Evolutionary conservation across 2,113 vertebrate species (phyloP), one percentile per base, ranked within the genome.

Genomic region (Boleophthalmus pectinirostris): DNA sequence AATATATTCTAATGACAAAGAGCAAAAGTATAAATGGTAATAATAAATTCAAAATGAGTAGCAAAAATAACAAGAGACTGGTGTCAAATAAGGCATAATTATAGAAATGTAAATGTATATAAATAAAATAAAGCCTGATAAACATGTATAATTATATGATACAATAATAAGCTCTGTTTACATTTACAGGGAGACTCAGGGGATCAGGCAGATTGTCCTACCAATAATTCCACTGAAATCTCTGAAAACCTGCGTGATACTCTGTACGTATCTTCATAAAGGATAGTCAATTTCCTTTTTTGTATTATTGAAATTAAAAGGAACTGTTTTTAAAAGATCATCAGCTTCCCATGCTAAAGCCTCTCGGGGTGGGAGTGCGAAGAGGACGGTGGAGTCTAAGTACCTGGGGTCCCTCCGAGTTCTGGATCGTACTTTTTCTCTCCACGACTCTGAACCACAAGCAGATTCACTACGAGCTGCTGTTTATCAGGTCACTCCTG

Each of bases 401-500:
- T 96, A 96, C 84, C 82, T 97, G 79, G 97, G 95, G 14, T 89
- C 92, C 0, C 85, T 97, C 78, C 96, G 94, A 83, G 66, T 97
- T 72, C 89, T 97, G 84, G 96, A 98, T 73, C 85, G 90, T 51
- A 94, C 94, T 73, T 33, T 54, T 0, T 63, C 77, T 2, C 84
- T 87, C 20, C 89, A 93, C 23, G 92, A 92, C 15, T 90, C 85
- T 33, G 90, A 94, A 54, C 85, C 92, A 45, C 89, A 91, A 69
- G 77, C 75, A 38, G 95, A 98, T 88, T 88, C 89, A 10, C 78
- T 98, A 67, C 89, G 97, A 86, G 96, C 95, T 75, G 88, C 94
- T 38, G 90, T 97, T 87, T 99, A 97, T 84, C 97, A 99, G 96
- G 98, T 98, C 89, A 80, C 57, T 24, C 21, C 12, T 24, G 13